Evolutionary conservation across 1,140 invertebrate species (phyloP).

Genomic region (Drosophila paulistorum): DNA sequence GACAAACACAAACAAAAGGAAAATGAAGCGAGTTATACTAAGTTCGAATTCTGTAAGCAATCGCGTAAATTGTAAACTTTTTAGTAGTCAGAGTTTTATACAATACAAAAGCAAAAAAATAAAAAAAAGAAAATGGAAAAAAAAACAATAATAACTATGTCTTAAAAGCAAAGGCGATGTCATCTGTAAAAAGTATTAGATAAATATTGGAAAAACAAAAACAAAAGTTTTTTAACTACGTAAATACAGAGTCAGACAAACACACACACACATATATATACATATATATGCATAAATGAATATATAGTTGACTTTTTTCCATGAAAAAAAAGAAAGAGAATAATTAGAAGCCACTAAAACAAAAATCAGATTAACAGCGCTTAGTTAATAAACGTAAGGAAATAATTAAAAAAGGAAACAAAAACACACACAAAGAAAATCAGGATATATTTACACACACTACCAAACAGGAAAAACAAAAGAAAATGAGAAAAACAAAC

Average conservation of each 20-base stretch:
- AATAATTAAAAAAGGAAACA: conserved; percentile 7
- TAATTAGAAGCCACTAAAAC: neutral
- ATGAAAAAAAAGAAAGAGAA: conserved; percentile 39
- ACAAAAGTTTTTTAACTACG: conserved; percentile 57
- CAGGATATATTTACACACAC: neutral
- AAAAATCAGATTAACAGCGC: conserved; percentile 34
- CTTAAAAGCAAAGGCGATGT: conserved; percentile 32
- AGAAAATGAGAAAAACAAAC: conserved; percentile 38
- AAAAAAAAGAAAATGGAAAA: conserved; percentile 2
- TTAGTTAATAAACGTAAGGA: conserved; percentile 14
- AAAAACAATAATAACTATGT: conserved; percentile 21
- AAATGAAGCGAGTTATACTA: conserved; percentile 22
- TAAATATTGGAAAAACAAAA: too few species aligned
- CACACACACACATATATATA: conserved; percentile 4
- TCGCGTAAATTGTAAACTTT: conserved; percentile 67
- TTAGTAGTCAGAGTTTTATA: conserved; percentile 67
- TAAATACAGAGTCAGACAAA: conserved; percentile 18
- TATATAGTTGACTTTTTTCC: conserved; percentile 51
- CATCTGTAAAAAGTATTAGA: conserved; percentile 57
- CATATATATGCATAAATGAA: conserved; percentile 17
- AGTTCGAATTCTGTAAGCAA: conserved; percentile 59
- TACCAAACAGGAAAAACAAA: conserved; percentile 13
- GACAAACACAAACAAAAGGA: conserved; percentile 17
- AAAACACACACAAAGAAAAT: conserved; percentile 3
- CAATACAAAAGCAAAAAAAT: conserved; percentile 21